A percentile compares a stretch with the other conserved stretches of the same genome.
phyloP scores from a whole-genome alignment of 2,113 vertebrate genomes.

The Amphiprion percula region DNA sequence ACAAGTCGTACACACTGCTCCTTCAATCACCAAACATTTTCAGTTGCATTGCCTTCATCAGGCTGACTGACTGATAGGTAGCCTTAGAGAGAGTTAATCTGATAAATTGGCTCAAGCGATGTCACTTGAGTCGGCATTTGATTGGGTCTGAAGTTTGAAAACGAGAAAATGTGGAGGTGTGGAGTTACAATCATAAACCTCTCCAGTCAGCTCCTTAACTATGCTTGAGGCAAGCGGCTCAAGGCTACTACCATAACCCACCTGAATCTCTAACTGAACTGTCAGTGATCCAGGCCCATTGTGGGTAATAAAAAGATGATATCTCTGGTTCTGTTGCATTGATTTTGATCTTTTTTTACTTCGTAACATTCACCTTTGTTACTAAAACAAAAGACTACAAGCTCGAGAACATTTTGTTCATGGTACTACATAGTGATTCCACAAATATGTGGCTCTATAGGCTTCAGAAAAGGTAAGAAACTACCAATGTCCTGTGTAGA shows the following conservation, averaged over 20 bases:
- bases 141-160: conserved; percentile 1
- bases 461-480: neutral
- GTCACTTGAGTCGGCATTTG: neutral
- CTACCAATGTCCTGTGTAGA: neutral
- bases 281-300: no score
- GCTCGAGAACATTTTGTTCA: no score
- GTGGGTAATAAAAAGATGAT: no score
- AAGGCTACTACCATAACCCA: conserved; percentile 13
- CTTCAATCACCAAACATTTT: neutral
- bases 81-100: neutral
- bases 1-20: no score
- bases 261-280: neutral
- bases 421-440: no score
- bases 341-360: no score
- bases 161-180: neutral
- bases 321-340: no score
- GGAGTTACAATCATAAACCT: neutral
- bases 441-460: no score
- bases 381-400: no score
- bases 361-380: no score
- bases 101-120: no score
- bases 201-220: conserved; percentile 11
- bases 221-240: conserved; percentile 6
- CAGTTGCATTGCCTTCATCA: neutral
- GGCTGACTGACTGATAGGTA: neutral